These are phyloP conservation scores for Antheraea yamamai DNA, from an alignment of 2,888 invertebrate species.

Conservation along the genomic window DNA sequence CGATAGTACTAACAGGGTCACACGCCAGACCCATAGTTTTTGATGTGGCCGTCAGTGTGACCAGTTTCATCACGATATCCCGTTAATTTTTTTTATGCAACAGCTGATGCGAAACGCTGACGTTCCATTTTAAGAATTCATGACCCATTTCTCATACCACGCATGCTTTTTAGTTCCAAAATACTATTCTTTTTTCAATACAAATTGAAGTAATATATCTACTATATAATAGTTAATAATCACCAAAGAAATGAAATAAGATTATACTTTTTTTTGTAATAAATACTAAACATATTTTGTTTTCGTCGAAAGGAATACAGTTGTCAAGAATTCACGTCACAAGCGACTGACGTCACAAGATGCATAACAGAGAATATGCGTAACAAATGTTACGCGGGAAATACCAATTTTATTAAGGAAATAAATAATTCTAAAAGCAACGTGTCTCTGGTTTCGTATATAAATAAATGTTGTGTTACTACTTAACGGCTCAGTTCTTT, in stretches of 20 bases:
- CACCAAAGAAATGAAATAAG: background rate
- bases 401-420: background rate
- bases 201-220: background rate
- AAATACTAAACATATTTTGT: background rate
- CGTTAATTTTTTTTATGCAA: conserved; percentile 79
- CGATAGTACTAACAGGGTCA: conserved; percentile 81
- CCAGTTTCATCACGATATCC: conserved; percentile 76
- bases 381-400: conserved; percentile 1
- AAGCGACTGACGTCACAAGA: background rate
- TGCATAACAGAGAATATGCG: background rate
- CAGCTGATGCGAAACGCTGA: conserved; percentile 71
- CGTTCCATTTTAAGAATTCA: conserved; percentile 46
- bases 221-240: background rate
- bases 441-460: no score
- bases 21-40: conserved; percentile 80
- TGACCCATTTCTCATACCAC: background rate
- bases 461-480: background rate
- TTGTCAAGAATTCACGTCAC: background rate
- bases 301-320: background rate
- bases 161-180: background rate
- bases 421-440: background rate
- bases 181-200: background rate
- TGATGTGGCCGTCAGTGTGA: conserved; percentile 82
- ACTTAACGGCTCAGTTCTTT: background rate
- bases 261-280: background rate